Evolutionary conservation across 2,888 invertebrate species (phyloP).

Genomic region (Cheilosia vulpina): DNA sequence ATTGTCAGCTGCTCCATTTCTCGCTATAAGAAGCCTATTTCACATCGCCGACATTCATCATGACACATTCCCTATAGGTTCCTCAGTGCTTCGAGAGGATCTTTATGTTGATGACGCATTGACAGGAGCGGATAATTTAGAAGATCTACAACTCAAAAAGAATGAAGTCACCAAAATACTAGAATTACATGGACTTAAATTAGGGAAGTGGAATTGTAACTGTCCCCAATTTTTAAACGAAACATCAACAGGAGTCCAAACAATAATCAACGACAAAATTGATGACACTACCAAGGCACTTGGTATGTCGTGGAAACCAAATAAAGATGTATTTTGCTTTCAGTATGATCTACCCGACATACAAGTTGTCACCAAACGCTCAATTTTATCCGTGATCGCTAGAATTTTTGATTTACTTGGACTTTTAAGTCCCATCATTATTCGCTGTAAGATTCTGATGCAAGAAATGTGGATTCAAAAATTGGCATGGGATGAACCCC

Average conservation of each 20-base stretch:
- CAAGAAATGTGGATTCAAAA: constrained; percentile 6
- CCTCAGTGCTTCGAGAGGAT: not conserved
- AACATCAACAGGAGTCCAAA: not conserved
- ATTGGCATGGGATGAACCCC: not conserved
- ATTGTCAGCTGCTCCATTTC: too few relatives aligned
- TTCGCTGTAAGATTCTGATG: constrained; percentile 8
- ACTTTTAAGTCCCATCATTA: constrained; percentile 12
- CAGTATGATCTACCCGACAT: not conserved
- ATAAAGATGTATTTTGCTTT: not conserved
- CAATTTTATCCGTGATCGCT: not conserved
- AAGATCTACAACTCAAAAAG: not conserved
- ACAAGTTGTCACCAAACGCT: not conserved
- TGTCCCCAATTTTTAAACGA: not conserved
- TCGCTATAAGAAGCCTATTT: not conserved
- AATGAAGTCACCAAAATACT: not conserved
- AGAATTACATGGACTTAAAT: not conserved
- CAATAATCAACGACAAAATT: not conserved
- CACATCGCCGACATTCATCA: not conserved
- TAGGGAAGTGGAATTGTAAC: not conserved
- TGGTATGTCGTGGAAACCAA: not conserved
- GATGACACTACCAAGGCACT: not conserved
- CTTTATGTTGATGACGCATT: too few relatives aligned
- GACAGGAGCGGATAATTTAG: not conserved
- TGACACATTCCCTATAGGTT: not conserved
- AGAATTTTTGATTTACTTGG: constrained; percentile 2